Base-by-base conservation (phyloP, 2,113 vertebrate genomes). In the Carettochelys insculpta region DNA sequence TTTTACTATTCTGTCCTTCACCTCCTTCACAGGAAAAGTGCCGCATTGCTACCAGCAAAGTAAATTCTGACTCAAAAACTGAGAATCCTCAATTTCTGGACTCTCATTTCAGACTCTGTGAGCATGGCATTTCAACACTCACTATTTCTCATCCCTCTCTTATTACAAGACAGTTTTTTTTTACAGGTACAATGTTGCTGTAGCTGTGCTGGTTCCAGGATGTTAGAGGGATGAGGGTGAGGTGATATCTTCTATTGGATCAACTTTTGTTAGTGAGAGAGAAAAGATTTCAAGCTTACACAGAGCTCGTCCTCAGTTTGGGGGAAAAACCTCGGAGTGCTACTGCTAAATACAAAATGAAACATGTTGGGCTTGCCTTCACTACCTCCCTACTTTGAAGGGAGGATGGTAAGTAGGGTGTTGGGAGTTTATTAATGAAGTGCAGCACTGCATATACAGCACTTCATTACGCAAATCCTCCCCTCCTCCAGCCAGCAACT, bases 61-160 rank as follows among this genome's bases (percentile, higher is more conserved):
- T 68, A 52, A 48, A 56, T 53, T 78, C 45, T 65, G 34, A 78
- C 25, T 89, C 65, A 85, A 68, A 86, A 82, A 85, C 6, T 41
- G 87, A n/a, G n/a, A 82, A 38, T 25, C 17, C 13, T 34, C 25
- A 41, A 29, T 29, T 8, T 27, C 83, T 71, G 43, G 6, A 6
- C 73, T 89, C 80, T 29, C 3, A 86, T 93, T 76, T 61, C 27
- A 82, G 61, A 24, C 34, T 84, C 9, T 14, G 54, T 8, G 75
- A 27, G 45, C 11, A 52, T 5, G 0, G 0, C 1, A 43, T 22
- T 52, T 87, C 73, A 58, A 45, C 7, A 47, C 51, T 82, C 54
- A 82, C 65, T 19, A 80, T 90, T 75, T 91, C 5, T 82, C 61
- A 17, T 1, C 43, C 24, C 43, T 3, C n/a, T 8, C 19, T 25